phyloP scores from a whole-genome alignment of 2,797 vertebrate genomes.

The Notamacropus eugenii region DNA sequence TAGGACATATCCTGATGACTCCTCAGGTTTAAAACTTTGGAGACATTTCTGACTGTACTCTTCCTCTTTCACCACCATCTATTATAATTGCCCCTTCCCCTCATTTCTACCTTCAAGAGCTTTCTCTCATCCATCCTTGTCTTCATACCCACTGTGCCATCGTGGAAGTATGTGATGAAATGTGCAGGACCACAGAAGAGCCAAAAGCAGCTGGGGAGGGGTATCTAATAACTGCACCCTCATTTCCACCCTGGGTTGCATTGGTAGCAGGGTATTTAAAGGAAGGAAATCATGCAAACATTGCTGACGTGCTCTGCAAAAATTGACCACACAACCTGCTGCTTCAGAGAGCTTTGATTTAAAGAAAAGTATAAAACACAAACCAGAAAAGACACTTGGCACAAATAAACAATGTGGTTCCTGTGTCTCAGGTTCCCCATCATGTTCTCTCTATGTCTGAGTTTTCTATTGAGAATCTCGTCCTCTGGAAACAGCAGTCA shows the following conservation, averaged over 20 bases:
- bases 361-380: background rate
- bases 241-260: background rate
- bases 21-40: background rate
- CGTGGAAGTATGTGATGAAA: background rate
- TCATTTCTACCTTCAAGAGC: no score
- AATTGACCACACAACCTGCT: background rate
- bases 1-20: background rate
- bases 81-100: background rate
- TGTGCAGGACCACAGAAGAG: background rate
- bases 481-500: no score
- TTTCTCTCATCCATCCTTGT: background rate
- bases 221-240: background rate
- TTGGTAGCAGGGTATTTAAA: background rate
- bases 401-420: no score
- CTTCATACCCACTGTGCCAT: background rate
- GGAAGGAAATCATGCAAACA: background rate
- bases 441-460: no score
- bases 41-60: background rate
- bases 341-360: background rate
- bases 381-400: no score
- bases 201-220: background rate
- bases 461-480: no score
- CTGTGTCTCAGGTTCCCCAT: no score
- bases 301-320: background rate
- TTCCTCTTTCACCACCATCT: background rate